A percentile compares a stretch with the other conserved stretches of the same genome.
phyloP scores from a whole-genome alignment of 2,113 vertebrate species.

The Anoura caudifer region DNA sequence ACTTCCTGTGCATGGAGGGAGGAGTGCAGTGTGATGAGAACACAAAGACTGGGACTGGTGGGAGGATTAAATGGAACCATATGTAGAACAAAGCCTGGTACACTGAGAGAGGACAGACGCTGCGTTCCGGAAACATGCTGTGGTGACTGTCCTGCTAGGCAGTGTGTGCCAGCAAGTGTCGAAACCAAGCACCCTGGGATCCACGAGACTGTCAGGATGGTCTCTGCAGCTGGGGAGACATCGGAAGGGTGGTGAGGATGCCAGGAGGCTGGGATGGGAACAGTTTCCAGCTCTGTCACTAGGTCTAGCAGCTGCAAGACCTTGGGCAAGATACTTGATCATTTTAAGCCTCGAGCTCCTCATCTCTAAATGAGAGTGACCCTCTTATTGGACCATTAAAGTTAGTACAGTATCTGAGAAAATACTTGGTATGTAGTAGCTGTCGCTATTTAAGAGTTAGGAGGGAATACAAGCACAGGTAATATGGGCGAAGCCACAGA shows the following conservation, averaged over 20 bases:
- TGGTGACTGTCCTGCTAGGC: neutral
- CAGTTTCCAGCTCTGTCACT: neutral
- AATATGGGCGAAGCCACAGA: too few species aligned
- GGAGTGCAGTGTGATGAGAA: neutral
- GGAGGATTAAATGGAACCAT: neutral
- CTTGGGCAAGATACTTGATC: neutral
- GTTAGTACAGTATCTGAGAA: neutral
- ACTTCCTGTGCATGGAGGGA: neutral
- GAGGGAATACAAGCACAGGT: neutral
- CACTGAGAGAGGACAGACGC: neutral
- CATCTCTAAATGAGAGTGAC: neutral
- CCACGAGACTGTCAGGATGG: neutral
- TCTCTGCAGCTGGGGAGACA: neutral
- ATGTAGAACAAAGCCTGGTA: neutral
- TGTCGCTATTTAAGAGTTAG: neutral
- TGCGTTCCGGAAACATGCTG: neutral
- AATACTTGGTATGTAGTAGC: neutral
- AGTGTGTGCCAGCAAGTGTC: accelerated
- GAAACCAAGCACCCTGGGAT: neutral
- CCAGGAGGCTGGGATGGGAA: neutral
- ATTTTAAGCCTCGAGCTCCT: neutral
- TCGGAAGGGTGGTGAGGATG: neutral
- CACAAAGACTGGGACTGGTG: neutral
- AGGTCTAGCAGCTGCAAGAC: neutral
- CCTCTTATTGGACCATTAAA: neutral